Evolutionary conservation across 1,140 invertebrate species (phyloP).

Genomic region (Cydia fagiglandana): DNA sequence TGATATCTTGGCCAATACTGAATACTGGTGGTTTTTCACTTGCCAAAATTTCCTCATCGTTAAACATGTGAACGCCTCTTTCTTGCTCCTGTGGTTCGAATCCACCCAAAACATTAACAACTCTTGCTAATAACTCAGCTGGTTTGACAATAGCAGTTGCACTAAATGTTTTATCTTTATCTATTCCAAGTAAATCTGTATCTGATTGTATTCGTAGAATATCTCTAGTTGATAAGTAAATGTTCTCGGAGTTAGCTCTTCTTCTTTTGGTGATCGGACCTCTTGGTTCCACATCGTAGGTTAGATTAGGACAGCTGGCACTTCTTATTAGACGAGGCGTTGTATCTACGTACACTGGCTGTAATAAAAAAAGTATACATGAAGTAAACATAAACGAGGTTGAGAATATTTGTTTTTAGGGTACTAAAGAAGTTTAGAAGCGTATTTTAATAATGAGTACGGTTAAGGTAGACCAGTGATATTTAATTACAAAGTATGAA

Average conservation of each 20-base stretch:
- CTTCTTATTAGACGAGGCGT: slow-evolving; percentile 70
- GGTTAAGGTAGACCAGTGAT: background rate
- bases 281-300: slow-evolving; percentile 77
- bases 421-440: background rate
- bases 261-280: slow-evolving; percentile 79
- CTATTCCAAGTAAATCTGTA: slow-evolving; percentile 86
- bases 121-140: slow-evolving; percentile 85
- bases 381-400: background rate
- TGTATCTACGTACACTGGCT: slow-evolving; percentile 80
- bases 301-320: slow-evolving; percentile 82
- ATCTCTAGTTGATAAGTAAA: slow-evolving; percentile 68
- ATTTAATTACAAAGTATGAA: background rate
- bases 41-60: slow-evolving; percentile 84
- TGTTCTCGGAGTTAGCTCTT: slow-evolving; percentile 82
- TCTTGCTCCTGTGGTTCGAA: slow-evolving; percentile 77
- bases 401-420: background rate
- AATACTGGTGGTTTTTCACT: slow-evolving; percentile 82
- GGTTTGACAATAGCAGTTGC: slow-evolving; percentile 83
- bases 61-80: slow-evolving; percentile 82
- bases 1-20: slow-evolving; percentile 78
- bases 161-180: slow-evolving; percentile 87
- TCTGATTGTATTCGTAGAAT: slow-evolving; percentile 85
- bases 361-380: slow-evolving; percentile 47
- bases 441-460: background rate
- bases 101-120: slow-evolving; percentile 86